These are phyloP conservation scores for Drosophila recens DNA, from an alignment of 2,888 invertebrate species.

Conservation along the genomic window DNA sequence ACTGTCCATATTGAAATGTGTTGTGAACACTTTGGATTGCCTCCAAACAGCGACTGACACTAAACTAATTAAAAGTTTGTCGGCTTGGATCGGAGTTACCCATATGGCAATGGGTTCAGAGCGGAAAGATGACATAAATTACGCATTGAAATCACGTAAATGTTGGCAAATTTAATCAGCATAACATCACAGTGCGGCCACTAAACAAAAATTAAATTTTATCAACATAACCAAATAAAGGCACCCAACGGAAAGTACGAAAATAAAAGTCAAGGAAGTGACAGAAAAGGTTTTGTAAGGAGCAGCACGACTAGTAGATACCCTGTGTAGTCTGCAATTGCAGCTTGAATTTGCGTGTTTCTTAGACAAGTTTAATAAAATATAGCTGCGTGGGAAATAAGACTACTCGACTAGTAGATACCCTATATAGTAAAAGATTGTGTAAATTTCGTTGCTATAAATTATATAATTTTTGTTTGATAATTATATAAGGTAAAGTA, in stretches of 20 bases:
- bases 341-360: not conserved
- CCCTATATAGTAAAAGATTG: too few species aligned
- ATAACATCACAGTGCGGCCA: conserved; percentile 61
- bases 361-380: not conserved
- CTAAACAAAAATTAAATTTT: conserved; percentile 78
- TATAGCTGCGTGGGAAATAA: too few species aligned
- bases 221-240: conserved; percentile 74
- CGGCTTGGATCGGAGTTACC: conserved; percentile 15
- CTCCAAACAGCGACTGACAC: conserved; percentile 47
- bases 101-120: conserved; percentile 54
- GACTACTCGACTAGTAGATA: too few species aligned
- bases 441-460: too few species aligned
- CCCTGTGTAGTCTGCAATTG: not conserved
- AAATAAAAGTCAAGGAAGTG: conserved; percentile 17
- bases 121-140: conserved; percentile 59
- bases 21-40: conserved; percentile 30
- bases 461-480: too few species aligned
- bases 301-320: not conserved
- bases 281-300: too few species aligned
- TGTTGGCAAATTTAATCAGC: conserved; percentile 76
- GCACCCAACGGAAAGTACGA: conserved; percentile 29
- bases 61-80: conserved; percentile 77
- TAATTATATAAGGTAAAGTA: too few species aligned
- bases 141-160: conserved; percentile 79
- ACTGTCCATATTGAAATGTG: conserved; percentile 26